A percentile compares a stretch with the other conserved stretches of the same genome.
Evolutionary conservation across 2,797 vertebrate genomes (phyloP).

Genomic region (Scyliorhinus canicula): DNA sequence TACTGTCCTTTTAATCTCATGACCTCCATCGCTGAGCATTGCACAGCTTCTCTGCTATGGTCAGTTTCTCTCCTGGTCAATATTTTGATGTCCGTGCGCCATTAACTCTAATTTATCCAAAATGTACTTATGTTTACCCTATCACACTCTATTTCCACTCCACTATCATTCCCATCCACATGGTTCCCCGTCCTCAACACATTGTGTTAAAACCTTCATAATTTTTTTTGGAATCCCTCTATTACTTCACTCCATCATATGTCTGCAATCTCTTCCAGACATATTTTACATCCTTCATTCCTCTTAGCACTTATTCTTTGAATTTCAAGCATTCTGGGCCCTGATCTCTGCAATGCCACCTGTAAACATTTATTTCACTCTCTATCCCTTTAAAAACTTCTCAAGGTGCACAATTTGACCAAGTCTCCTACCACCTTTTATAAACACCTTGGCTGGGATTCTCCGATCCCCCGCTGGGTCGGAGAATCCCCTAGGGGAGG

Average conservation of each 20-base stretch:
- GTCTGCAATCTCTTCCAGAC: too few relatives aligned
- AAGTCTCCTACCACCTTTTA: neutral
- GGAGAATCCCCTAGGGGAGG: too few relatives aligned
- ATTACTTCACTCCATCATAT: too few relatives aligned
- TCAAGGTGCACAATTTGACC: neutral
- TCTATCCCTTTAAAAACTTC: neutral
- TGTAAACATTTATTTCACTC: neutral
- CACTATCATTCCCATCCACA: neutral
- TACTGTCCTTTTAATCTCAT: too few relatives aligned
- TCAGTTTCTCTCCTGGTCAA: neutral
- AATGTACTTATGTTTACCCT: neutral
- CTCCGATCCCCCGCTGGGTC: too few relatives aligned
- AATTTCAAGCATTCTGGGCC: neutral
- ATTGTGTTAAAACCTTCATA: neutral
- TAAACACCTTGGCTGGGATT: constrained; percentile 1
- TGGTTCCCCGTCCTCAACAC: neutral
- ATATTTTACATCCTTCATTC: too few relatives aligned
- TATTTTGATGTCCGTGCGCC: neutral
- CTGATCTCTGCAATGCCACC: neutral
- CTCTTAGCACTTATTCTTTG: neutral
- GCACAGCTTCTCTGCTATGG: neutral
- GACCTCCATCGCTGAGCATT: too few relatives aligned
- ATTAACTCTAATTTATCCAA: neutral
- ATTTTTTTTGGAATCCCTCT: neutral
- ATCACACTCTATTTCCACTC: neutral